These are phyloP conservation scores for Lipophrys pholis DNA, from an alignment of 2,113 vertebrate genomes.

Conservation along the genomic window DNA sequence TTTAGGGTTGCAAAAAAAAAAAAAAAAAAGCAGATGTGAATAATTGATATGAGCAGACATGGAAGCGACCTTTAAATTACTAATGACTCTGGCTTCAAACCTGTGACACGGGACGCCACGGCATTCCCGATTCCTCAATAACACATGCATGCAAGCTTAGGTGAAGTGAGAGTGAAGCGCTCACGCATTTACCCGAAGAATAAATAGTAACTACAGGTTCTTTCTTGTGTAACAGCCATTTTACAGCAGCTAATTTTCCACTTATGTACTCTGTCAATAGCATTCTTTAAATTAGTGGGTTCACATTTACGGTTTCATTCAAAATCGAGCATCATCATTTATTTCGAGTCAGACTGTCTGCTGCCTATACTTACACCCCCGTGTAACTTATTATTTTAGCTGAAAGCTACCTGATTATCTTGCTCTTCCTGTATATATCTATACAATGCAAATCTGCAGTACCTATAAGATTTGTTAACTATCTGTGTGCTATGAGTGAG, in stretches of 20 bases:
- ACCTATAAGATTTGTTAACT: slow-evolving; percentile 12
- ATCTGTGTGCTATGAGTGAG: slow-evolving; percentile 14
- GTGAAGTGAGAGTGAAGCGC: slow-evolving; percentile 21
- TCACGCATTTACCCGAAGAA: slow-evolving; percentile 16
- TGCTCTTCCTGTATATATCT: background rate
- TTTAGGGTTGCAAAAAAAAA: background rate
- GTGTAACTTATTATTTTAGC: slow-evolving; percentile 42
- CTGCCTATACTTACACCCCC: slow-evolving; percentile 1
- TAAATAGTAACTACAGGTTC: slow-evolving; percentile 28
- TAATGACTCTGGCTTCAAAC: slow-evolving; percentile 70
- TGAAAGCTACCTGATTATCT: slow-evolving; percentile 7
- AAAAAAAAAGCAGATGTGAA: slow-evolving; percentile 54
- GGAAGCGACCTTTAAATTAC: slow-evolving; percentile 71
- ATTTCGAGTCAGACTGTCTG: slow-evolving; percentile 48
- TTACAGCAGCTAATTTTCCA: slow-evolving; percentile 37
- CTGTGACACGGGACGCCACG: slow-evolving; percentile 54
- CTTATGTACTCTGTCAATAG: slow-evolving; percentile 31
- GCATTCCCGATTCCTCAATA: slow-evolving; percentile 39
- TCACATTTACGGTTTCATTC: slow-evolving; percentile 20
- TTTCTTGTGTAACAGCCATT: slow-evolving; percentile 18
- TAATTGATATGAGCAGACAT: slow-evolving; percentile 68
- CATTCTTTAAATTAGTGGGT: slow-evolving; percentile 37
- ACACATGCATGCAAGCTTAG: slow-evolving; percentile 17
- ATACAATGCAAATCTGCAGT: background rate
- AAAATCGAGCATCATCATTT: slow-evolving; percentile 35